Conservation (phyloP, 2,113 vertebrate species). For the Embiotoca jacksoni region DNA sequence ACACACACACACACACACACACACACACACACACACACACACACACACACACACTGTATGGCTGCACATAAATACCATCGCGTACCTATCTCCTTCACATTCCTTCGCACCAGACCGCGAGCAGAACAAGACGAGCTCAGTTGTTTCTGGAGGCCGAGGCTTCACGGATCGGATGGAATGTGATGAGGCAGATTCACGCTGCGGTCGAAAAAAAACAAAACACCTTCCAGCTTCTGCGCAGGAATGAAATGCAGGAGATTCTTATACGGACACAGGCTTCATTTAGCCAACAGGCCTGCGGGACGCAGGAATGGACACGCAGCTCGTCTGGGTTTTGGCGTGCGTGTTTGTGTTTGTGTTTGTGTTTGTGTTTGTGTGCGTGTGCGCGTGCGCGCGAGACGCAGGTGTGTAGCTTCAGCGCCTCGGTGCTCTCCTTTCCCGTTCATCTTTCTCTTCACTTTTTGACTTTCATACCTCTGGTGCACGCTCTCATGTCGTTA, state of each 20-base stretch:
- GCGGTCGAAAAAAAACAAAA: neutral
- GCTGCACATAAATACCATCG: conserved; percentile 3
- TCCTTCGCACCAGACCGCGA: conserved; percentile 52
- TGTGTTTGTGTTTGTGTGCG: neutral
- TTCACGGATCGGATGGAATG: conserved; percentile 38
- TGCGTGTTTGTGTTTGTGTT: too few relatives aligned
- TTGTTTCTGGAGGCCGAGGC: conserved; percentile 7
- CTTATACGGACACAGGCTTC: conserved; percentile 8
- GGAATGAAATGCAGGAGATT: conserved; percentile 42
- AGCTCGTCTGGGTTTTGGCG: conserved; percentile 16
- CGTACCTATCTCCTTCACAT: conserved; percentile 29
- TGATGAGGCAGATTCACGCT: conserved; percentile 36
- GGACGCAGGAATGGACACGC: conserved; percentile 16
- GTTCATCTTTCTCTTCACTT: neutral
- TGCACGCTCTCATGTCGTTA: neutral
- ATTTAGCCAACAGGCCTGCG: conserved; percentile 26
- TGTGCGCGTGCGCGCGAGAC: neutral
- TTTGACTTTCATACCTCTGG: neutral
- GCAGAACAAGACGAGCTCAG: conserved; percentile 23
- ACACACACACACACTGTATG: neutral
- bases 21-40: too few relatives aligned
- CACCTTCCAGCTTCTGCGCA: conserved; percentile 7
- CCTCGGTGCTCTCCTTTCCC: conserved; percentile 21
- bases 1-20: neutral
- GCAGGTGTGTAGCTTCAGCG: conserved; percentile 58